Base-by-base conservation (phyloP, 2,888 invertebrate species). In the Latheticus oryzae region DNA sequence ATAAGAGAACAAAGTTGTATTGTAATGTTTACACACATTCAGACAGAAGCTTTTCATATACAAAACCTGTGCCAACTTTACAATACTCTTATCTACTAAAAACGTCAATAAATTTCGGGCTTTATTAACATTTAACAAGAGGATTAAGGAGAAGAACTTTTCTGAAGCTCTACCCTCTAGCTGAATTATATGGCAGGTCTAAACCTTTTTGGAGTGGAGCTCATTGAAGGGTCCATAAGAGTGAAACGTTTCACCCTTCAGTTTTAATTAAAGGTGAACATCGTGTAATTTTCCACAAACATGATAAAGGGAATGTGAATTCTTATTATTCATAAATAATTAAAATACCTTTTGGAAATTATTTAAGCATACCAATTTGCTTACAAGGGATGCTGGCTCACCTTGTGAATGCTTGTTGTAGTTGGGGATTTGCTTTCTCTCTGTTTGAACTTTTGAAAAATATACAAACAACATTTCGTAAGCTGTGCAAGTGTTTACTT, bases 81-180 rank as follows among this genome's bases (percentile, higher is more conserved):
- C n/a, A n/a, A n/a, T n/a, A n/a, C n/a, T n/a, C n/a, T n/a, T n/a
- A 28, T 8, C 11, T 21, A 7, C 21, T 21, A 4, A 21, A 21
- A 21, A 26, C 26, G 26, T 26, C 32, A 32, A 5, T 32, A 32
- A 32, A 32, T 32, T 32, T 8, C 15, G n/a, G 15, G 13, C 32
- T 32, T 32, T 32, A 32, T 32, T 32, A 32, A 32, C 32, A 30
- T 30, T 30, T 32, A 32, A 32, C 32, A 32, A 32, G 32, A 32
- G 32, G 13, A 32, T 32, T 32, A 32, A 32, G 32, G 16, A 32
- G 32, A 13, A 17, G 7, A 35, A 35, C 8, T 35, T 35, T 35
- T 35, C 17, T 8, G n/a, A 9, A 4, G 35, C 19, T 11, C 19
- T 17, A 35, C 35, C 16, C 5, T 13, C 9, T 16, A 13, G 17